phyloP scores from a whole-genome alignment of 1,140 invertebrate genomes.

The Ectropis grisescens region DNA sequence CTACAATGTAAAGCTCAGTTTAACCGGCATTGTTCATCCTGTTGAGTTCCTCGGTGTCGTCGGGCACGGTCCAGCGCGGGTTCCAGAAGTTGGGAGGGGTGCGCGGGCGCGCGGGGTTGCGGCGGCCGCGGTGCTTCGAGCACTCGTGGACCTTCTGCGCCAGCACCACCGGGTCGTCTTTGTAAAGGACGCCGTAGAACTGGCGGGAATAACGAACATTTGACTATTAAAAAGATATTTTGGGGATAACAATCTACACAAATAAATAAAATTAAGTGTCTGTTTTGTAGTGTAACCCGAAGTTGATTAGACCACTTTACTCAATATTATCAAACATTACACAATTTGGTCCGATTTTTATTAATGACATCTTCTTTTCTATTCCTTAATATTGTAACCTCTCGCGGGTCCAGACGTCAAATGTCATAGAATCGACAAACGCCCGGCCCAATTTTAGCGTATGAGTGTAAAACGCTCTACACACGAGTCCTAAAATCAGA shows the following conservation, averaged over 20 bases:
- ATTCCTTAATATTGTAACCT: too few relatives aligned
- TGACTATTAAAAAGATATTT: slow-evolving; percentile 1
- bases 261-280: not conserved
- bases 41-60: slow-evolving; percentile 56
- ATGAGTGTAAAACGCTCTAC: too few relatives aligned
- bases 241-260: not conserved
- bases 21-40: slow-evolving; percentile 36
- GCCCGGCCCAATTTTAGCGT: too few relatives aligned
- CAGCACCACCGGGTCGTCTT: slow-evolving; percentile 45
- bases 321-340: too few relatives aligned
- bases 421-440: too few relatives aligned
- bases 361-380: too few relatives aligned
- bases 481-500: too few relatives aligned
- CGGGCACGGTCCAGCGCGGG: slow-evolving; percentile 47
- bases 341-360: too few relatives aligned
- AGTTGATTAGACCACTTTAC: too few relatives aligned
- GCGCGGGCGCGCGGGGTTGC: slow-evolving; percentile 36
- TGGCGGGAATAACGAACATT: too few relatives aligned
- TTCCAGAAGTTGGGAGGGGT: slow-evolving; percentile 59
- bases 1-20: slow-evolving; percentile 2
- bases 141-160: slow-evolving; percentile 52
- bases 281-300: too few relatives aligned
- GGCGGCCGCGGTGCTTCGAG: slow-evolving; percentile 45
- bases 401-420: too few relatives aligned
- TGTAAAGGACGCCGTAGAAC: slow-evolving; percentile 50